Base-by-base conservation (phyloP, 2,888 invertebrate genomes). In the Malthinus seriepunctatus region DNA sequence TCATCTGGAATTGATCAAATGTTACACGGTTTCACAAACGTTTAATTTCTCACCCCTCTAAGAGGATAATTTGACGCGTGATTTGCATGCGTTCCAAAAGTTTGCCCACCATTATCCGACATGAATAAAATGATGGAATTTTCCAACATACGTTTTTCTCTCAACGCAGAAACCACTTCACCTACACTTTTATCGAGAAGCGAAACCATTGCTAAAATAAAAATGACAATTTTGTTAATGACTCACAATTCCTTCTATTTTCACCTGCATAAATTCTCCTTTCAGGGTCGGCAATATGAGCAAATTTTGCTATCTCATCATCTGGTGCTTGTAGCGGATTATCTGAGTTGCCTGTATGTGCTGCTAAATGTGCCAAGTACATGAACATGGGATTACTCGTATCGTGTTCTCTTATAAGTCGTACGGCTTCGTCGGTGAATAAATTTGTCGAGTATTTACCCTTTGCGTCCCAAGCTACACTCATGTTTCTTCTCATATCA, bases 101-200 rank as follows among this genome's bases (percentile, higher is more conserved):
- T 87, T 44, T 91, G 90, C 0, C 89, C 93, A 0, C 95, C 94
- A 74, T 96, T 96, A 75, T 97, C 97, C 9, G 94, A 90, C 70
- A 90, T 86, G 74, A 97, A 97, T 0, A 93, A 78, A 49, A 97
- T 84, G 42, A 97, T 86, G 1, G 94, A 91, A 74, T 96, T 90
- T 51, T 92, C 82, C 65, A 95, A 79, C 81, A 94, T 88, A 6
- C 83, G 83, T 59, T 86, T 86, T 2, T 84, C 77, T 54, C 85
- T 80, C 53, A 97, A 79, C 1, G 91, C 87, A 35, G 83, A 75
- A 0, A 94, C 81, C 4, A 97, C 86, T 35, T 86, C 85, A 0
- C 95, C 95, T 0, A 97, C 86, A 54, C 95, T 90, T 66, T 90
- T 87, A 74, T 97, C 97, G 69, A 97, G 79, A 73, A 90, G 90